Evolutionary conservation across 2,888 invertebrate species (phyloP).

Genomic region (Lamproptera curius): DNA sequence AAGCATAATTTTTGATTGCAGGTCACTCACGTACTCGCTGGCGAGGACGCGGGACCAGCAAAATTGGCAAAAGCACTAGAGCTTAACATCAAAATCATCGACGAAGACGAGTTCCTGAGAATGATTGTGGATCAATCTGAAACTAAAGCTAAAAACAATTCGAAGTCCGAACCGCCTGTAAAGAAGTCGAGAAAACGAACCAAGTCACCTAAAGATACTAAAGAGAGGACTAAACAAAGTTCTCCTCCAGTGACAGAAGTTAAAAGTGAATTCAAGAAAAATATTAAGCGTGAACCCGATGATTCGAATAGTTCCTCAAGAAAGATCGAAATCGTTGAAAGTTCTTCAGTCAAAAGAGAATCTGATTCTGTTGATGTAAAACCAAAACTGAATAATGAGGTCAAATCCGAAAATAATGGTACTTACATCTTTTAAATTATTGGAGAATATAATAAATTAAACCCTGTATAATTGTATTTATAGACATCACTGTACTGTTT

Average conservation of each 20-base stretch:
- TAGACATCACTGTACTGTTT: no score
- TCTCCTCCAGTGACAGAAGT: conserved; percentile 28
- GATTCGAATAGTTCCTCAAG: conserved; percentile 3
- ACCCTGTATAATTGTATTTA: no score
- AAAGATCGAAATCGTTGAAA: conserved; percentile 15
- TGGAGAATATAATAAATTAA: no score
- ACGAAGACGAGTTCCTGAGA: conserved; percentile 90
- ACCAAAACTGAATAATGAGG: background rate
- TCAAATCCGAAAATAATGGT: conserved; percentile 2
- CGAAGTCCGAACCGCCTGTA: conserved; percentile 20
- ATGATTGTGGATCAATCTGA: conserved; percentile 81
- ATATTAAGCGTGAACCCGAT: conserved; percentile 8
- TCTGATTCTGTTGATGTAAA: background rate
- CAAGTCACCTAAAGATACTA: conserved; percentile 28
- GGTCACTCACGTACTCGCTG: conserved; percentile 89
- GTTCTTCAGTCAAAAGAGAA: background rate
- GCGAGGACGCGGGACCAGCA: conserved; percentile 91
- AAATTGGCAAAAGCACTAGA: conserved; percentile 88
- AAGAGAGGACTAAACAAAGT: conserved; percentile 30
- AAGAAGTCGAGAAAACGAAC: conserved; percentile 37
- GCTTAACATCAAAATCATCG: conserved; percentile 84
- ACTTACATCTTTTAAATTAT: no score
- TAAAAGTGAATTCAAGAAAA: conserved; percentile 16
- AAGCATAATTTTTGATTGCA: no score
- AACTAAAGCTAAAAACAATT: conserved; percentile 25